Conservation (phyloP, 2,797 vertebrate genomes). For the Cyprinella venusta region DNA sequence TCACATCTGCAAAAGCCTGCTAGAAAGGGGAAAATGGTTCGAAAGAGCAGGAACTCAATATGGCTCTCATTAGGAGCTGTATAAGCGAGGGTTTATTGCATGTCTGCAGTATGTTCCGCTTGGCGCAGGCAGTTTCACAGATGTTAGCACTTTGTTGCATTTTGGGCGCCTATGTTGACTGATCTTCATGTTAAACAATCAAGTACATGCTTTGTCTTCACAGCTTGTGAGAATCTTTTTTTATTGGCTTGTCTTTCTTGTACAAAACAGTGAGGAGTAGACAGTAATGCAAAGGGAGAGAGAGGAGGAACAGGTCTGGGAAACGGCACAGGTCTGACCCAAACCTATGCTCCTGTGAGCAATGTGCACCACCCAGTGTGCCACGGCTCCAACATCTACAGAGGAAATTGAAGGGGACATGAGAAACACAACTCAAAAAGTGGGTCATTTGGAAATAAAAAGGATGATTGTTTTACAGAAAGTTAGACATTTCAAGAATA, state of each 20-base stretch:
- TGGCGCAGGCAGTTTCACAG: slow-evolving; percentile 60
- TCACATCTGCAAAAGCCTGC: slow-evolving; percentile 46
- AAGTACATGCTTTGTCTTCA: slow-evolving; percentile 43
- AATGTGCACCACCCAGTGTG: slow-evolving; percentile 24
- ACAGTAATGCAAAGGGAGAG: not conserved
- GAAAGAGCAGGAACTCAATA: slow-evolving; percentile 48
- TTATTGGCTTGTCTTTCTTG: not conserved
- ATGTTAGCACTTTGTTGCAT: slow-evolving; percentile 66
- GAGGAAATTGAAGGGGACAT: slow-evolving; percentile 45
- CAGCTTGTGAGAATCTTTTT: slow-evolving; percentile 3
- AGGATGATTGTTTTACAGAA: slow-evolving; percentile 20
- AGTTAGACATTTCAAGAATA: slow-evolving; percentile 9
- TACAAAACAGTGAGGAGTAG: not conserved
- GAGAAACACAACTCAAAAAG: slow-evolving; percentile 61
- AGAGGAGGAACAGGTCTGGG: not conserved
- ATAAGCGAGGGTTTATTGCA: slow-evolving; percentile 66
- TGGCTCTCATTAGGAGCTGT: slow-evolving; percentile 71
- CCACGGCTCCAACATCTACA: not conserved
- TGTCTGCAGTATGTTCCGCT: slow-evolving; percentile 34
- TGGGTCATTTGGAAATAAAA: slow-evolving; percentile 52
- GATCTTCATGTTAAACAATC: slow-evolving; percentile 63
- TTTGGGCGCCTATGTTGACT: slow-evolving; percentile 53
- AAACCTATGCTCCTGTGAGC: slow-evolving; percentile 4
- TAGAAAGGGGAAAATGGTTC: slow-evolving; percentile 34
- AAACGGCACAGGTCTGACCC: not conserved